These are phyloP conservation scores for Antedon mediterranea DNA, from an alignment of 53 echinoderm and acorn worm species.

Conservation along the genomic window DNA sequence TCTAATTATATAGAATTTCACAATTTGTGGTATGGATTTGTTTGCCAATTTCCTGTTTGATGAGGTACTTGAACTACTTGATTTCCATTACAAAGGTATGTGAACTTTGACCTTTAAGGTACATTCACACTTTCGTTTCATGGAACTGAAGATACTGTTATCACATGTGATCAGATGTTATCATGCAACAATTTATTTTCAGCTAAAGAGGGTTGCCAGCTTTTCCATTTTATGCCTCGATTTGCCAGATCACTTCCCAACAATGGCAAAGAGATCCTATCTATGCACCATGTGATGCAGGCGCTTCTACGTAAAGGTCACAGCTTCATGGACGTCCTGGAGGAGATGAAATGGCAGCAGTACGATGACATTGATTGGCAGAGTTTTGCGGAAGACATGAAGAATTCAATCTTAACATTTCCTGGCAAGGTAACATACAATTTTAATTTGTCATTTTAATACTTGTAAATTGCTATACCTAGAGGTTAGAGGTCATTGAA, in stretches of 20 bases:
- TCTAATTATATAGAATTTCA: conserved; percentile 70
- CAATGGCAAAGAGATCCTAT: conserved; percentile 94
- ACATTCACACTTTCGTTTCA: too few species aligned
- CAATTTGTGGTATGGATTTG: conserved; percentile 65
- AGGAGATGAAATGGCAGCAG: conserved; percentile 25
- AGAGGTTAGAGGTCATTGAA: too few species aligned
- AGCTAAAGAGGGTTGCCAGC: conserved; percentile 49
- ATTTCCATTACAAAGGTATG: conserved; percentile 70
- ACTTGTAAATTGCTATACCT: not conserved
- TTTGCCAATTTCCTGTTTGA: conserved; percentile 79
- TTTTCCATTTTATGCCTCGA: conserved; percentile 90
- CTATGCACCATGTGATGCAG: conserved; percentile 81
- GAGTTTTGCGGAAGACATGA: conserved; percentile 44
- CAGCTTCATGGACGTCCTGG: conserved; percentile 44
- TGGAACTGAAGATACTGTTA: too few species aligned
- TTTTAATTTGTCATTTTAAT: not conserved
- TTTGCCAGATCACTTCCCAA: conserved; percentile 83
- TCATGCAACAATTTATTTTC: too few species aligned
- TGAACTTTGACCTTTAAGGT: too few species aligned
- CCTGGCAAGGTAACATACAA: conserved; percentile 60
- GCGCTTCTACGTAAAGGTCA: conserved; percentile 37
- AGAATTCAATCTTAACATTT: conserved; percentile 51
- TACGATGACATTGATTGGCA: conserved; percentile 51
- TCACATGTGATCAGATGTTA: not conserved
- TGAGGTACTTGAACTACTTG: conserved; percentile 83